Evolutionary conservation across 2,797 vertebrate genomes (phyloP), one percentile per base, ranked within the genome.

Genomic region (Champsocephalus esox): DNA sequence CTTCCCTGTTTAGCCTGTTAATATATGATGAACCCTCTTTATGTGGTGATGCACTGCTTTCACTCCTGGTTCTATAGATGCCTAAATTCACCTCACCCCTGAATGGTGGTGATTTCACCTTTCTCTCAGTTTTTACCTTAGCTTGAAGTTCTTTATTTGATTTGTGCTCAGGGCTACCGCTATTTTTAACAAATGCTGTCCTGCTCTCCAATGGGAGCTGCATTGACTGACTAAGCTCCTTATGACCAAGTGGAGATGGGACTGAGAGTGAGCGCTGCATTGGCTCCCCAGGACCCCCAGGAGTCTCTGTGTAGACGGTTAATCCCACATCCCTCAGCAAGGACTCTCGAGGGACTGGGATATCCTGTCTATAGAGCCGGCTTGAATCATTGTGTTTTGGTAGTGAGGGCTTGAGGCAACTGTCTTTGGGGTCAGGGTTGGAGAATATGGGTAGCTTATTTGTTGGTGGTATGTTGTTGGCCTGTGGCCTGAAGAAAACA

Each of bases 301-400:
- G 88, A 45, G 92, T 93, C 86, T 95, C 94, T 5, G 94, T 95
- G 77, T 95, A 95, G 43, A 95, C 95, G 1, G 94, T 95, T 70
- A 95, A 83, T 24, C 95, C 95, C 11, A 96, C 95, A 66, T 96
- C 94, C 59, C 79, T 93, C 52, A 95, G 72, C 48, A 96, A 81
- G 12, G 94, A 95, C 86, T 96, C 95, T 70, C 93, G 92, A 67
- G 94, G 90, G 34, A 96, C 95, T 45, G 94, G 93, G 75, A 95
- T 96, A 81, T 95, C 95, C 68, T 93, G 91, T 71, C 85, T 92
- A 45, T 93, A 92, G 28, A 83, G 59, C 28, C 9, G 61, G 21
- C 75, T 88, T 50, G 70, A 70, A 43, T 93, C 91, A 76, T n/a
- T 83, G 11, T 83, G 80, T 43, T 64, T 64, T 32, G 66, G 64